phyloP scores from a whole-genome alignment of 2,888 invertebrate species.

The Megamerina dolium region DNA sequence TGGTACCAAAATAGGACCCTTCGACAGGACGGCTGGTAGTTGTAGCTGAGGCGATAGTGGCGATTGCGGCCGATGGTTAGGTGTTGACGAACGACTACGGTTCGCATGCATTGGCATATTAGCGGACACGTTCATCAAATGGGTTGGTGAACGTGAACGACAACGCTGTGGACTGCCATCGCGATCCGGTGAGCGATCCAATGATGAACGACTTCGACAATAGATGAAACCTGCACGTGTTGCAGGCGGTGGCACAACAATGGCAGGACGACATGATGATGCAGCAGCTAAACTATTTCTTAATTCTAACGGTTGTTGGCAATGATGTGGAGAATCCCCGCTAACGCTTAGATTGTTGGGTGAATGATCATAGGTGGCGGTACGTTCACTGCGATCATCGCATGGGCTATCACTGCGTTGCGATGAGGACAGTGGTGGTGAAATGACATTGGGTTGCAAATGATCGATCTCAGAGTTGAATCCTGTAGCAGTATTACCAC shows the following conservation, averaged over 20 bases:
- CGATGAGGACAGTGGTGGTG: slow-evolving; percentile 27
- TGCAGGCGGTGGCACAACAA: background rate
- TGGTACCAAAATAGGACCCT: slow-evolving; percentile 31
- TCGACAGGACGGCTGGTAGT: background rate
- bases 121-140: too few species aligned
- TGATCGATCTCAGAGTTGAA: slow-evolving; percentile 4
- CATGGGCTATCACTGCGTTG: slow-evolving; percentile 34
- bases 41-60: slow-evolving; percentile 36
- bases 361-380: slow-evolving; percentile 4
- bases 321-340: slow-evolving; percentile 9
- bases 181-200: slow-evolving; percentile 26
- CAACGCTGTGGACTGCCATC: slow-evolving; percentile 29
- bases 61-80: slow-evolving; percentile 20
- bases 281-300: slow-evolving; percentile 21
- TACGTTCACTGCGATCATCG: slow-evolving; percentile 6
- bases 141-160: slow-evolving; percentile 20
- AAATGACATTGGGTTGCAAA: slow-evolving; percentile 26
- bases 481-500: slow-evolving; percentile 6
- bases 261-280: background rate
- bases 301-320: slow-evolving; percentile 31
- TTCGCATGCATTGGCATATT: slow-evolving; percentile 15
- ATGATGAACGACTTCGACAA: slow-evolving; percentile 33
- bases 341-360: slow-evolving; percentile 19
- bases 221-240: slow-evolving; percentile 29
- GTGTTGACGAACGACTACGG: slow-evolving; percentile 19